These are phyloP conservation scores for Morpho helenor DNA, from an alignment of 2,888 invertebrate genomes.

Conservation along the genomic window DNA sequence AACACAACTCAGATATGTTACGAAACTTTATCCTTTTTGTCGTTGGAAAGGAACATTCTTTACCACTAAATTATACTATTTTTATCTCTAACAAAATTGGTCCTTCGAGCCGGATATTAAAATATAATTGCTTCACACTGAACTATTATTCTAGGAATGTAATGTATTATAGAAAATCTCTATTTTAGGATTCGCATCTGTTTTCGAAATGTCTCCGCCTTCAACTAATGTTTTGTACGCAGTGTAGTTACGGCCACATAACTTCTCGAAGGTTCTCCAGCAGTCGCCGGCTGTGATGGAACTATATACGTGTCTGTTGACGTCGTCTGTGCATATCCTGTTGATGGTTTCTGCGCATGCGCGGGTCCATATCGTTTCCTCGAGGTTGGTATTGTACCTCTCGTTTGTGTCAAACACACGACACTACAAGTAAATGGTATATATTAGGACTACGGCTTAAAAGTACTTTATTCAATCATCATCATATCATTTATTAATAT, in stretches of 20 bases:
- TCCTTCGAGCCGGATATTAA: no score
- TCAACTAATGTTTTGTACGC: constrained; percentile 28
- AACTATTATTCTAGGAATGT: background rate
- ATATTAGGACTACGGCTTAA: no score
- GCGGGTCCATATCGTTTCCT: constrained; percentile 65
- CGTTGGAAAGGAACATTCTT: no score
- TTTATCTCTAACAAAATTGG: no score
- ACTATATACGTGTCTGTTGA: background rate
- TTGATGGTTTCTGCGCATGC: constrained; percentile 44
- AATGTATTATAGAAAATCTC: constrained; percentile 20
- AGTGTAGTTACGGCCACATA: constrained; percentile 43
- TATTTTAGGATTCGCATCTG: constrained; percentile 24
- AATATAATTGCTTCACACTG: no score
- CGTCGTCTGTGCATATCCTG: constrained; percentile 10
- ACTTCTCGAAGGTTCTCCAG: constrained; percentile 31
- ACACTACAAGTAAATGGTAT: constrained; percentile 49
- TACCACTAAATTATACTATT: no score
- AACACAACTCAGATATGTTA: no score
- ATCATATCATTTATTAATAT: background rate
- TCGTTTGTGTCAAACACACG: constrained; percentile 83
- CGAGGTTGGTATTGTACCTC: constrained; percentile 79
- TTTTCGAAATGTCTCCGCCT: background rate
- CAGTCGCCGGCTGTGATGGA: constrained; percentile 27
- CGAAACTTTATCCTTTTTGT: no score
- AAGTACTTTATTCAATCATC: no score